Percentiles rank a stretch among this genome's conserved stretches.
Evolutionary conservation across 2,888 invertebrate species (phyloP).

Genomic region (Lagria hirta): DNA sequence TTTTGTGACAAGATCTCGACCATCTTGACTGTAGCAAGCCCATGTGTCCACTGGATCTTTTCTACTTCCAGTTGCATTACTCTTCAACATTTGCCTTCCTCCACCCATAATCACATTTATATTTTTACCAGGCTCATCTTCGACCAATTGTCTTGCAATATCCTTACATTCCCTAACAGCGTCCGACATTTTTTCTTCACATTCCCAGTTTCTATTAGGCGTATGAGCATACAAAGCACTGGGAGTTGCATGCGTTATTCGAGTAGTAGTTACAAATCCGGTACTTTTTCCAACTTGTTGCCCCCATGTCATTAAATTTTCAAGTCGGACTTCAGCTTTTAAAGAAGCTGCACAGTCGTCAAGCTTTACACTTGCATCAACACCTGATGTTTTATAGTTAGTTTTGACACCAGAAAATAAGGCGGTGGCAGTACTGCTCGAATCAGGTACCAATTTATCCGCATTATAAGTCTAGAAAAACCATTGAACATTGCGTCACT

Average conservation of each 20-base stretch:
- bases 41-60: constrained; percentile 56
- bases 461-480: constrained; percentile 78
- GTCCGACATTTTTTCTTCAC: constrained; percentile 67
- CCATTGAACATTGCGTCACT: background rate
- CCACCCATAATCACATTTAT: constrained; percentile 88
- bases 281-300: constrained; percentile 75
- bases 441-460: constrained; percentile 86
- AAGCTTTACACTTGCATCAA: constrained; percentile 67
- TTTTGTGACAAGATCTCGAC: constrained; percentile 69
- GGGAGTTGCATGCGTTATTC: constrained; percentile 88
- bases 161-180: constrained; percentile 69
- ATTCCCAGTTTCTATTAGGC: constrained; percentile 78
- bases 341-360: constrained; percentile 68
- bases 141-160: constrained; percentile 79
- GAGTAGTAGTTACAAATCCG: constrained; percentile 84
- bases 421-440: constrained; percentile 86
- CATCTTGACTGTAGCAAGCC: constrained; percentile 69
- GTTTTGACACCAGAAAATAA: constrained; percentile 81
- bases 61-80: constrained; percentile 56
- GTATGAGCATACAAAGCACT: constrained; percentile 77
- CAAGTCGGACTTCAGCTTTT: constrained; percentile 58
- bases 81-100: constrained; percentile 69
- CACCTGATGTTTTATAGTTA: constrained; percentile 77
- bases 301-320: constrained; percentile 71
- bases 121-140: constrained; percentile 74